Evolutionary conservation across 1,140 invertebrate species (phyloP).

Genomic region (Babylonia areolata): DNA sequence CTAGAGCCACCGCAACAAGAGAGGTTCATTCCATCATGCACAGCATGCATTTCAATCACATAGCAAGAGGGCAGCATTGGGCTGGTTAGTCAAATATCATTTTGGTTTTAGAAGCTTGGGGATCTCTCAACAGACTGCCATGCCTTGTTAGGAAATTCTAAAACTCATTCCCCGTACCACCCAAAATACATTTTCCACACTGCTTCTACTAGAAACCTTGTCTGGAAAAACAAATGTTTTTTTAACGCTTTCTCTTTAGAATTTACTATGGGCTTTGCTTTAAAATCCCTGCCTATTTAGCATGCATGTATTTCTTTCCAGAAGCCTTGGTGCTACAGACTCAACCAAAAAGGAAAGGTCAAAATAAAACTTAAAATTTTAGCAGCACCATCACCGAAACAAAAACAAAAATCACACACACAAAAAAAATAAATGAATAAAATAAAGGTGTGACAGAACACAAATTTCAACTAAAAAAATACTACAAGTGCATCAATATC

Average conservation of each 20-base stretch:
- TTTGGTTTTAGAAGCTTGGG: not conserved
- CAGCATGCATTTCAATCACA: constrained; percentile 11
- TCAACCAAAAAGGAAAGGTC: not conserved
- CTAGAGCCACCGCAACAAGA: constrained; percentile 50
- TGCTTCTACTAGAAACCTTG: too few species aligned
- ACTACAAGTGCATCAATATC: not conserved
- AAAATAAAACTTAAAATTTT: not conserved
- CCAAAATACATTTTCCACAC: too few species aligned
- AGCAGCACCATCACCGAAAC: not conserved
- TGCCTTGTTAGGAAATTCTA: not conserved
- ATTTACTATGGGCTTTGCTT: too few species aligned
- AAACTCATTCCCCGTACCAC: too few species aligned
- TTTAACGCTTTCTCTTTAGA: too few species aligned
- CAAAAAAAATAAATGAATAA: not conserved
- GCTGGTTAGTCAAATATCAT: not conserved
- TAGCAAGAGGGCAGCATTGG: not conserved
- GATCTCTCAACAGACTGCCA: not conserved
- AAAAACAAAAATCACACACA: not conserved
- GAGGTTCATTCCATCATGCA: constrained; percentile 37
- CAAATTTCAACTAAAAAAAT: not conserved
- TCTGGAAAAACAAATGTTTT: too few species aligned
- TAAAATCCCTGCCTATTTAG: too few species aligned
- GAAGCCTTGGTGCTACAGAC: not conserved
- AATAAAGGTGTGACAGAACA: not conserved
- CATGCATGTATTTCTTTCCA: too few species aligned